These are phyloP conservation scores for Chlorops oryzae DNA, from an alignment of 1,140 invertebrate genomes.

Conservation along the genomic window DNA sequence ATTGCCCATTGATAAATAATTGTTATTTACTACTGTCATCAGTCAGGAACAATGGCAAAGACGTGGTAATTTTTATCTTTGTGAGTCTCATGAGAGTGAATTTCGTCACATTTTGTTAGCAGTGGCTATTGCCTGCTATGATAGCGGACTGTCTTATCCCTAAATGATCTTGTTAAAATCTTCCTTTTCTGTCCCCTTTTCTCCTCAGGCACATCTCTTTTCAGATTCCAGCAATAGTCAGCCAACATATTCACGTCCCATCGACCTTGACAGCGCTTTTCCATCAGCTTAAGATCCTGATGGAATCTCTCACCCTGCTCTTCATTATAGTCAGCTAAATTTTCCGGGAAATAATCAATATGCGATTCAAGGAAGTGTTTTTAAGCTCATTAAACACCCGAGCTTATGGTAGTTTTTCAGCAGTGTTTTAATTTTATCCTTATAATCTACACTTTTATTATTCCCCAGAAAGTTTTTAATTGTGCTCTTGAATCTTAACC, in stretches of 20 bases:
- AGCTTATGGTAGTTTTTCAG: constrained; percentile 15
- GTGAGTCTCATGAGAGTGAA: too few relatives aligned
- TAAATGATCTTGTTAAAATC: too few relatives aligned
- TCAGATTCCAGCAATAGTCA: too few relatives aligned
- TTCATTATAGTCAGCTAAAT: constrained; percentile 22
- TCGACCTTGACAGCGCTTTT: constrained; percentile 22
- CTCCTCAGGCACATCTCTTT: constrained; percentile 7
- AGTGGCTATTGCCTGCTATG: too few relatives aligned
- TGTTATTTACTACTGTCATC: too few relatives aligned
- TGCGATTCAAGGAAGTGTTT: constrained; percentile 18
- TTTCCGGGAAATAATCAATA: constrained; percentile 19
- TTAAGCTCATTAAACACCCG: constrained; percentile 13
- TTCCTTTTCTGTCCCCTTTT: not conserved
- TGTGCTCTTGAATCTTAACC: constrained; percentile 11
- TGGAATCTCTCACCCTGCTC: too few relatives aligned
- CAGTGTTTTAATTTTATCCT: constrained; percentile 17
- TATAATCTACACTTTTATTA: constrained; percentile 18
- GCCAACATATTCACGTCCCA: constrained; percentile 27
- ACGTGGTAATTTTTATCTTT: too few relatives aligned
- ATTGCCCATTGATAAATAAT: too few relatives aligned
- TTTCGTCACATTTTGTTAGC: too few relatives aligned
- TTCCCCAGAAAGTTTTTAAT: constrained; percentile 16
- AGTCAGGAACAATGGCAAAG: too few relatives aligned
- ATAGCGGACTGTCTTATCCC: too few relatives aligned
- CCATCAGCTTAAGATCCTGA: too few relatives aligned